A percentile compares a stretch with the other conserved stretches of the same genome.
These are phyloP conservation scores for Nephrotoma guestfalica DNA, from an alignment of 2,888 invertebrate genomes.

Conservation along the genomic window DNA sequence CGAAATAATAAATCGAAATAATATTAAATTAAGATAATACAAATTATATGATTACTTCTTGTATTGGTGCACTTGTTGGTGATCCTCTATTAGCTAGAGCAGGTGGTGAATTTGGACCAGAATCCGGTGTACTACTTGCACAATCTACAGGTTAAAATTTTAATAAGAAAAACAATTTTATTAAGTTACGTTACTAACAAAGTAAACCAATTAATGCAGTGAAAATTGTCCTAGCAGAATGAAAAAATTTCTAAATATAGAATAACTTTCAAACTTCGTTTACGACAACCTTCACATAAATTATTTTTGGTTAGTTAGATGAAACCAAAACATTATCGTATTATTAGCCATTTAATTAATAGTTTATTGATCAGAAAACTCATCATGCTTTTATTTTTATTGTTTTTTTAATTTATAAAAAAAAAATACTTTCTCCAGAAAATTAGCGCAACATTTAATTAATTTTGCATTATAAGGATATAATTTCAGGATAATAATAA, in stretches of 20 bases:
- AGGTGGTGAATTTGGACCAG: conserved; percentile 62
- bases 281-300: background rate
- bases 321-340: background rate
- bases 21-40: background rate
- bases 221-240: background rate
- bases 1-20: background rate
- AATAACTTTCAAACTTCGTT: background rate
- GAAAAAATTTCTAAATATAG: background rate
- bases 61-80: conserved; percentile 55
- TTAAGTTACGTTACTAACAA: background rate
- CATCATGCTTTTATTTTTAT: background rate
- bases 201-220: background rate
- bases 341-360: background rate
- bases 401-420: background rate
- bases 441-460: background rate
- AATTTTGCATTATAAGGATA: background rate
- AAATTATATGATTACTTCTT: conserved; percentile 33
- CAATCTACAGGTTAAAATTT: conserved; percentile 30
- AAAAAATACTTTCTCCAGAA: background rate
- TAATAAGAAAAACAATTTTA: background rate
- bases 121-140: conserved; percentile 50
- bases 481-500: background rate
- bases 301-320: background rate
- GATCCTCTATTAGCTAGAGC: conserved; percentile 46
- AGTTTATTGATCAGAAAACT: background rate